Base-by-base conservation (phyloP, 2,113 vertebrate genomes). In the Empidonax traillii region DNA sequence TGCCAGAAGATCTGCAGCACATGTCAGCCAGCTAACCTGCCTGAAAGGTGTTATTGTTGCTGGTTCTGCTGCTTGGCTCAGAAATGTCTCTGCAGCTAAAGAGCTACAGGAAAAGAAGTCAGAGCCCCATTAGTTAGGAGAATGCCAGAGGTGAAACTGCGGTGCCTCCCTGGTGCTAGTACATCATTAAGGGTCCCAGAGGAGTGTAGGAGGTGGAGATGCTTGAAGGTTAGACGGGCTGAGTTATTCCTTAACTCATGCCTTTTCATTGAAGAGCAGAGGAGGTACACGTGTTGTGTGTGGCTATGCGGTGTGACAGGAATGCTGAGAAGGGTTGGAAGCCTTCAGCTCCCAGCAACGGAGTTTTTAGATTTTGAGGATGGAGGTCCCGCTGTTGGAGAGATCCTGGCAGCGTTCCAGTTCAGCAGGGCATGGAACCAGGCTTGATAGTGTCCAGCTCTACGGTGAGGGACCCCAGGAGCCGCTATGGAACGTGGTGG, bases 31-130 rank as follows among this genome's bases (percentile, higher is more conserved):
- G 82, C 91, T 97, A 88, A 87, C 94, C 93, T 95, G 35, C 78
- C 85, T 94, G 90, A 95, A 93, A 95, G 53, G 84, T 89, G 68
- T 88, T 91, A 92, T 81, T 97, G 93, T 75, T 93, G 53, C 83
- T 79, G 91, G 72, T 91, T 94, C 92, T 96, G 85, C 92, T 81
- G n/a, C 76, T 89, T 84, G 63, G 68, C 90, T 95, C 87, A 72
- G 90, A 95, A 85, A 93, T 41, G 77, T 94, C 83, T 95, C 73
- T 82, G 61, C 78, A 91, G 82, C 79, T 84, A 43, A 94, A 94
- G 85, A 95, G 79, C 75, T 94, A 56, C 78, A 73, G 92, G 75
- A 91, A 93, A 87, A 93, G 72, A 95, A 88, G 93, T 62, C 66
- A 85, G 84, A 92, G 69, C 53, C 91, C 89, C 79, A 79, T 94